Base-by-base conservation (phyloP, 2,113 vertebrate genomes). In the Apeltes quadracus region DNA sequence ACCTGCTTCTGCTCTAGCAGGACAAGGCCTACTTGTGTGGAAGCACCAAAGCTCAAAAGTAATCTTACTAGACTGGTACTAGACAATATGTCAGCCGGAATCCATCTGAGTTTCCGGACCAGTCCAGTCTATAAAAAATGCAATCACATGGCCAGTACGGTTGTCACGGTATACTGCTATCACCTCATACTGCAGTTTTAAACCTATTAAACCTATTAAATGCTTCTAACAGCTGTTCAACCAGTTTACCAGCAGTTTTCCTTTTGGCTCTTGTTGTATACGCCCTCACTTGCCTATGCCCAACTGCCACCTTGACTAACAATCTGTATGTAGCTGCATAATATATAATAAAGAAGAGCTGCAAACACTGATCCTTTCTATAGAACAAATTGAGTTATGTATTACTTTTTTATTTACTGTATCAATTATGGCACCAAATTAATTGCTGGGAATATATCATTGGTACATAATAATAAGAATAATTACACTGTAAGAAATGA, bases 41-140 rank as follows among this genome's bases (percentile, higher is more conserved):
- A 43, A 56, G 27, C 50, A 39, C 29, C 55, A 53, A 69, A 58
- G 58, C 63, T 66, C 44, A 41, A 68, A 54, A 74, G 76, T 64
- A 73, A 78, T 78, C 66, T n/a, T 68, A 48, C 65, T 15, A 6
- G 13, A 44, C 66, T 69, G 79, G 74, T 66, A n/a, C n/a, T n/a
- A 50, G 79, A 76, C 64, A 69, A 72, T 65, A 77, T 63, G 74
- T 81, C 72, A 82, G 48, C 46, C 38, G 3, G 32, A 67, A 78
- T 72, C 67, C 20, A 44, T 61, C 56, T 61, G 67, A 80, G 62
- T 75, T 39, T 57, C 41, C 5, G 18, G 4, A 39, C 39, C 27
- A 44, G 10, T 58, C 27, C 25, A 16, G 6, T 32, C 4, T 53
- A 29, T 59, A 18, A n/a, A 12, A 59, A 4, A 51, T 59, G 1